Conservation (phyloP, 2,888 invertebrate genomes). For the Griposia aprilina region DNA sequence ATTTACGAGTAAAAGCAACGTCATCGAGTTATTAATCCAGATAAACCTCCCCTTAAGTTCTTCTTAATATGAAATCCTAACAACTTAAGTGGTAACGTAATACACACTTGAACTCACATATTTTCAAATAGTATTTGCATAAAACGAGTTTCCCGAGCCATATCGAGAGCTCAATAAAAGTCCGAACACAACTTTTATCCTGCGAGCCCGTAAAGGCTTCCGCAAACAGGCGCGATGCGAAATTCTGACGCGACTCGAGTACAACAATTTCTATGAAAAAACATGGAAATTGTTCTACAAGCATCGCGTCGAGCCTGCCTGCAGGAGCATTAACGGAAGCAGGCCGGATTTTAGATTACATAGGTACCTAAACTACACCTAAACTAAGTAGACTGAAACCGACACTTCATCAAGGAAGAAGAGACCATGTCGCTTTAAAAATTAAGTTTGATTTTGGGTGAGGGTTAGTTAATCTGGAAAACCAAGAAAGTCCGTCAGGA, state of each 20-base stretch:
- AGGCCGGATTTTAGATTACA: slow-evolving; percentile 55
- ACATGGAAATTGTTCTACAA: too few relatives aligned
- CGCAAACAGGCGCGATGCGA: too few relatives aligned
- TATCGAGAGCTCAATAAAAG: slow-evolving; percentile 64
- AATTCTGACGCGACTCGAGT: too few relatives aligned
- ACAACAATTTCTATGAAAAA: too few relatives aligned
- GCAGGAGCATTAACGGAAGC: slow-evolving; percentile 12
- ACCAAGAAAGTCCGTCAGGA: slow-evolving; percentile 42
- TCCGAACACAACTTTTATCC: slow-evolving; percentile 61
- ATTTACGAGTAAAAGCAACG: neutral
- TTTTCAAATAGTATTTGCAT: slow-evolving; percentile 45
- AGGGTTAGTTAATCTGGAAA: slow-evolving; percentile 27
- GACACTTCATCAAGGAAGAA: neutral
- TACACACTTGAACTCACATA: slow-evolving; percentile 30
- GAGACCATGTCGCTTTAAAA: neutral
- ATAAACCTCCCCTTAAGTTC: neutral
- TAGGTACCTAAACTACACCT: slow-evolving; percentile 39
- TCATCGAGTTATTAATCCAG: slow-evolving; percentile 11
- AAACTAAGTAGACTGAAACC: slow-evolving; percentile 36
- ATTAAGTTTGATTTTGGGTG: slow-evolving; percentile 38
- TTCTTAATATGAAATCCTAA: slow-evolving; percentile 20
- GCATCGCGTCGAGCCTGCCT: too few relatives aligned
- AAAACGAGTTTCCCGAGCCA: slow-evolving; percentile 44
- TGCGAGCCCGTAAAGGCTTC: slow-evolving; percentile 11
- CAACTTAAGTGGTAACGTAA: slow-evolving; percentile 32